Percentiles rank a stretch among this genome's conserved stretches.
phyloP scores from a whole-genome alignment of 2,113 vertebrate species.

The Oreocharis arfaki region DNA sequence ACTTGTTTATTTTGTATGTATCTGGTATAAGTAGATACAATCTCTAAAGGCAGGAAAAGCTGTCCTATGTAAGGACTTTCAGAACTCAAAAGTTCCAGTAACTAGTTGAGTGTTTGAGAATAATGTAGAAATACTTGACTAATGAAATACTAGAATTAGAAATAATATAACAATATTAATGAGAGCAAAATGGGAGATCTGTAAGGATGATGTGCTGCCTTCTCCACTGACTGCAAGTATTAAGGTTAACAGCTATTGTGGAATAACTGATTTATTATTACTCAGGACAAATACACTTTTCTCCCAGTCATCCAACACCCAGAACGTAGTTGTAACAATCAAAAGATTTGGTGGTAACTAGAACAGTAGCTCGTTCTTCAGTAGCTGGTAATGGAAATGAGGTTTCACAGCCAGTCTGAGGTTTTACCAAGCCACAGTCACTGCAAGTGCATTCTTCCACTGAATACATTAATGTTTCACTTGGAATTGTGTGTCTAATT shows the following conservation, averaged over 20 bases:
- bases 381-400: conserved; percentile 78
- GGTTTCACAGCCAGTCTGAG: conserved; percentile 40
- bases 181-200: not conserved
- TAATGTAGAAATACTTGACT: not conserved
- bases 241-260: not conserved
- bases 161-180: not conserved
- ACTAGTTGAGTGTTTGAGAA: not conserved
- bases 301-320: not conserved
- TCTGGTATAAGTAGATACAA: not conserved
- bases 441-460: conserved; percentile 69
- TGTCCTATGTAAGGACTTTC: not conserved
- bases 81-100: not conserved
- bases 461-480: conserved; percentile 51
- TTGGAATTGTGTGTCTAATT: not conserved
- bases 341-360: conserved; percentile 80
- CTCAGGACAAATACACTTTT: not conserved
- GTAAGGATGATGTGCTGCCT: not conserved
- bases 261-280: not conserved
- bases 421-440: conserved; percentile 50
- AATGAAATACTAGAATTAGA: not conserved
- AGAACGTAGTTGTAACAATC: conserved; percentile 57
- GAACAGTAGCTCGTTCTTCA: conserved; percentile 78
- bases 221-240: not conserved
- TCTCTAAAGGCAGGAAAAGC: not conserved
- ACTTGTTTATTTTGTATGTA: not conserved